Conservation (phyloP, 2,888 invertebrate species). For the Morpho helenor region DNA sequence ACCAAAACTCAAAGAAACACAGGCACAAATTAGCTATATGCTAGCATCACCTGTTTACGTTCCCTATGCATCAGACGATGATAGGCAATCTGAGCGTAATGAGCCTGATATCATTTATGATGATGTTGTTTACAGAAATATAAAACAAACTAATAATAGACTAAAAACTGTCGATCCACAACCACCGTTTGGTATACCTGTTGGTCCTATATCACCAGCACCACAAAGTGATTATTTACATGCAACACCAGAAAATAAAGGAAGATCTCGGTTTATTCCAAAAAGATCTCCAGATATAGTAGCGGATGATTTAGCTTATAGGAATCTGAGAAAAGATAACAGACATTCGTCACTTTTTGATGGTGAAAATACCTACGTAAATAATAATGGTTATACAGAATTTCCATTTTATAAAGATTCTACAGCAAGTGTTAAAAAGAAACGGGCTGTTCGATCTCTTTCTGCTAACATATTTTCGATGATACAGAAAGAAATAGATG, state of each 20-base stretch:
- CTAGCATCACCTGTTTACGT: constrained; percentile 83
- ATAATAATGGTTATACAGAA: constrained; percentile 65
- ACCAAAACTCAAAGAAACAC: constrained; percentile 57
- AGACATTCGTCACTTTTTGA: constrained; percentile 75
- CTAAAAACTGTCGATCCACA: constrained; percentile 88
- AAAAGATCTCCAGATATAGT: constrained; percentile 89
- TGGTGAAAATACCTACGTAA: constrained; percentile 66
- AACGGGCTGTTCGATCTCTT: constrained; percentile 88
- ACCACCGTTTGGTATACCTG: constrained; percentile 93
- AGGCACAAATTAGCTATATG: constrained; percentile 82
- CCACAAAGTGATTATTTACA: constrained; percentile 92
- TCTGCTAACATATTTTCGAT: constrained; percentile 91
- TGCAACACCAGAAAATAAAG: constrained; percentile 81
- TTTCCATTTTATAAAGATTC: constrained; percentile 56
- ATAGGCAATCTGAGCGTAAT: constrained; percentile 77
- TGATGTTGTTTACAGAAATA: constrained; percentile 90
- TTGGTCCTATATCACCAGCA: constrained; percentile 89
- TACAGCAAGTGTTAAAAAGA: constrained; percentile 81
- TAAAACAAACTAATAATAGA: constrained; percentile 87
- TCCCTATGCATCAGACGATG: constrained; percentile 69
- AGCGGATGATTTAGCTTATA: constrained; percentile 92
- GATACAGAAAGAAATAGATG: constrained; percentile 83
- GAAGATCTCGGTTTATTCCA: constrained; percentile 81
- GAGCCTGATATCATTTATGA: constrained; percentile 91
- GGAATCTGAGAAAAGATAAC: constrained; percentile 90